A percentile compares a stretch with the other conserved stretches of the same genome.
Evolutionary conservation across 2,113 vertebrate species (phyloP).

Genomic region (Saccopteryx leptura): DNA sequence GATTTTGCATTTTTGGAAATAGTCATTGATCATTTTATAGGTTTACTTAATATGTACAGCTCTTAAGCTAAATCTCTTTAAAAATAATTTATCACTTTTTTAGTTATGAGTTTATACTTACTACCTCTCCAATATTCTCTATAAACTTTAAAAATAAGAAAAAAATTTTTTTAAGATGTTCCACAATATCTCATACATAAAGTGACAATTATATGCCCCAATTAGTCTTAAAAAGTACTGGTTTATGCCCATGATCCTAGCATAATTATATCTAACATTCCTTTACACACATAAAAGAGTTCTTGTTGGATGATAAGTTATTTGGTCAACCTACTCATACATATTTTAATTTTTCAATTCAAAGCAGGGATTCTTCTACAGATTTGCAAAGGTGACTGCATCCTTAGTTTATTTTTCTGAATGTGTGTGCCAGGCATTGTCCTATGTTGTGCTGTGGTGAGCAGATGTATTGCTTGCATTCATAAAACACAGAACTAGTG

Average conservation of each 20-base stretch:
- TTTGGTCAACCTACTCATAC: neutral
- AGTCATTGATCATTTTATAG: neutral
- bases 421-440: neutral
- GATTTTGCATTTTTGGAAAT: neutral
- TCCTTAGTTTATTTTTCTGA: neutral
- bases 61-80: neutral
- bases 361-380: neutral
- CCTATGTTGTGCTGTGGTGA: neutral
- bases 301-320: neutral
- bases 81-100: conserved; percentile 1
- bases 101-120: neutral
- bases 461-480: neutral
- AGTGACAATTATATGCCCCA: neutral
- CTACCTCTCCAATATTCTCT: neutral
- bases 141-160: neutral
- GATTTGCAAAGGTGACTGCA: neutral
- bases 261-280: neutral
- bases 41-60: neutral
- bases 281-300: neutral
- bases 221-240: neutral
- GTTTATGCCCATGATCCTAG: neutral
- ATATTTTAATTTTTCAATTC: neutral
- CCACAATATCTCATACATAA: neutral
- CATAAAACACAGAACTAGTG: neutral
- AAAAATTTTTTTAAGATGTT: neutral